Conservation (phyloP, 2,113 vertebrate genomes). For the Cottus gobio region DNA sequence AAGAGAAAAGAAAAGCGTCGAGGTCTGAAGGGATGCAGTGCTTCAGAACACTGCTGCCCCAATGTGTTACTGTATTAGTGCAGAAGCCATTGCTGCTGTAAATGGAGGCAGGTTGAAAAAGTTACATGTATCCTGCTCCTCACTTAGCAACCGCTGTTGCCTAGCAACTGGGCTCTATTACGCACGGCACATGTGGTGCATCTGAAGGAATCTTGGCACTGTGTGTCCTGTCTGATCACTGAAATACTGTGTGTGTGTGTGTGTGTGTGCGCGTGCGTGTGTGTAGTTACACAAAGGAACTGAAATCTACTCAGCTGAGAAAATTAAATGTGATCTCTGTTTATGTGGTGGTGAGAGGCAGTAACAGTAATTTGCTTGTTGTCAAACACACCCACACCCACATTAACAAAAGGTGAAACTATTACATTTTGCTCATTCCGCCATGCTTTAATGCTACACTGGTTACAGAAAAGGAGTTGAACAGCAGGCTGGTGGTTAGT, state of each 20-base stretch:
- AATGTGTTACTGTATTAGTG: conserved; percentile 32
- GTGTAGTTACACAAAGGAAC: neutral
- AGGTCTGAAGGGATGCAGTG: neutral
- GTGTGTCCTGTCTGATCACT: conserved; percentile 9
- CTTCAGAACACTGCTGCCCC: conserved; percentile 16
- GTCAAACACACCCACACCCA: neutral
- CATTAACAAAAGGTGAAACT: neutral
- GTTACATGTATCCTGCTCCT: conserved; percentile 63
- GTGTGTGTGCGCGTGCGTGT: conserved; percentile 1
- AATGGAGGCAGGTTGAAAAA: conserved; percentile 68
- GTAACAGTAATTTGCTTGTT: neutral
- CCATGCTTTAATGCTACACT: neutral
- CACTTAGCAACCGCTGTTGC: conserved; percentile 84
- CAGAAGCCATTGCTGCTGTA: conserved; percentile 46
- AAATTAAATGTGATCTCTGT: conserved; percentile 2
- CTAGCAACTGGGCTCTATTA: conserved; percentile 78
- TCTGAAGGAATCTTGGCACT: conserved; percentile 51
- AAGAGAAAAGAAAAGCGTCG: neutral
- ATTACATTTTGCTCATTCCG: neutral
- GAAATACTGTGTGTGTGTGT: conserved; percentile 1
- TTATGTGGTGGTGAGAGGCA: neutral
- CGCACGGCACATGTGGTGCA: conserved; percentile 61
- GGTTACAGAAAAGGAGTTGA: neutral
- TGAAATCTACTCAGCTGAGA: conserved; percentile 11
- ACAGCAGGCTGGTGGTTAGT: neutral